Conservation (phyloP, 2,888 invertebrate species). For the Lymantria dispar region DNA sequence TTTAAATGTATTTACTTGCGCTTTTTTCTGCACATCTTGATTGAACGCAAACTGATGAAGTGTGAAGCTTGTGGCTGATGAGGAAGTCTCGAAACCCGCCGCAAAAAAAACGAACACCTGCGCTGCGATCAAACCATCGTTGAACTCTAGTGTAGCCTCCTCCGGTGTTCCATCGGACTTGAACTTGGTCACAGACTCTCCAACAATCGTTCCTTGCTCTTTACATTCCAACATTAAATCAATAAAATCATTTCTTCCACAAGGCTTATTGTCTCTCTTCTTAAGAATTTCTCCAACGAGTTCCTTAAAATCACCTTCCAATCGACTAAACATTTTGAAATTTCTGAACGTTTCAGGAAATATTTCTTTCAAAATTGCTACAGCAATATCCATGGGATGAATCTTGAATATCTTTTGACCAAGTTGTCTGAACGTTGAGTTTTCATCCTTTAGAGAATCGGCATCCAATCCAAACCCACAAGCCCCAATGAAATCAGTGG, state of each 20-base stretch:
- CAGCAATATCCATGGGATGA: conserved; percentile 1
- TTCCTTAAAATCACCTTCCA: conserved; percentile 15
- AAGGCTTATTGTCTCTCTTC: conserved; percentile 40
- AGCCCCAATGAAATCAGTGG: conserved; percentile 52
- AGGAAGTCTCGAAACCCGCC: conserved; percentile 64
- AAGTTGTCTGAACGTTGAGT: conserved; percentile 42
- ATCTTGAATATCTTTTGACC: conserved; percentile 21
- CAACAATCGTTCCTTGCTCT: conserved; percentile 36
- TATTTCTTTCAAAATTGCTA: conserved; percentile 6
- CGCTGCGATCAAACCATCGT: conserved; percentile 32
- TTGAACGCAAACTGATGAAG: conserved; percentile 55
- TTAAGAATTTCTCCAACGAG: conserved; percentile 25
- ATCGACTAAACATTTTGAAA: conserved; percentile 8
- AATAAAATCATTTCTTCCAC: conserved; percentile 42
- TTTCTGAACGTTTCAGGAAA: conserved; percentile 16
- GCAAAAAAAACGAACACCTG: conserved; percentile 50
- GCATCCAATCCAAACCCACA: conserved; percentile 50
- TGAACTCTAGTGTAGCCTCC: conserved; percentile 33
- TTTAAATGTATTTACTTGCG: conserved; percentile 19
- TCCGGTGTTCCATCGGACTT: conserved; percentile 37
- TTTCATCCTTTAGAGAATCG: conserved; percentile 41
- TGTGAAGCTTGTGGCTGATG: conserved; percentile 50
- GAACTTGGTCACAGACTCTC: conserved; percentile 37
- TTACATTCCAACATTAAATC: conserved; percentile 43
- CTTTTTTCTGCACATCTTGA: conserved; percentile 47